These are phyloP conservation scores for Telmatherina bonti DNA, from an alignment of 2,797 vertebrate species.

Conservation along the genomic window DNA sequence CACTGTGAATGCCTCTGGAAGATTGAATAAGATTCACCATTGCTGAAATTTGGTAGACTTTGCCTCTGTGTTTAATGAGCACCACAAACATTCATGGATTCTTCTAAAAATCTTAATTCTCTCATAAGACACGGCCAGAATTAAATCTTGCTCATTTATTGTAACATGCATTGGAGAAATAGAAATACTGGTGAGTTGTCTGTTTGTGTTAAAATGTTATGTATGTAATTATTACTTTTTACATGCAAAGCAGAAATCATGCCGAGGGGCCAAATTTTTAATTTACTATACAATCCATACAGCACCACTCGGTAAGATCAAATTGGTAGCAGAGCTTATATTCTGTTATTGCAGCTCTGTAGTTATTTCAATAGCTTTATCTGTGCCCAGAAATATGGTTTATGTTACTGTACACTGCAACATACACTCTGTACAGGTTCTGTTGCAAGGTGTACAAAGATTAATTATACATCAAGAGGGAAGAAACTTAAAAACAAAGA, in stretches of 20 bases:
- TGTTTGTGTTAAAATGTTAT: neutral
- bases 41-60: slow-evolving; percentile 20
- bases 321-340: slow-evolving; percentile 18
- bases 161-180: neutral
- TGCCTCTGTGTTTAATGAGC: slow-evolving; percentile 16
- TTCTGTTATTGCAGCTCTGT: slow-evolving; percentile 30
- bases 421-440: slow-evolving; percentile 8
- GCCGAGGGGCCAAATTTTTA: neutral
- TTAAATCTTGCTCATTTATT: neutral
- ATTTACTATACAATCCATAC: neutral
- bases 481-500: slow-evolving; percentile 20
- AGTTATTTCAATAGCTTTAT: slow-evolving; percentile 38
- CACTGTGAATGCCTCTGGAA: slow-evolving; percentile 38
- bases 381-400: slow-evolving; percentile 22
- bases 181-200: neutral
- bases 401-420: no score
- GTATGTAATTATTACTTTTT: neutral
- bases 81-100: neutral
- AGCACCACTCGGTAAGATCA: neutral
- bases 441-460: slow-evolving; percentile 24
- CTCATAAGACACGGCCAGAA: neutral
- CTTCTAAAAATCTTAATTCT: neutral
- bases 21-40: slow-evolving; percentile 24
- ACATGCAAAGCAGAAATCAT: neutral
- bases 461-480: slow-evolving; percentile 15